Percentiles rank a stretch among this genome's conserved stretches.
Conservation (phyloP, 1,140 invertebrate species). For the Ceratina japonica region DNA sequence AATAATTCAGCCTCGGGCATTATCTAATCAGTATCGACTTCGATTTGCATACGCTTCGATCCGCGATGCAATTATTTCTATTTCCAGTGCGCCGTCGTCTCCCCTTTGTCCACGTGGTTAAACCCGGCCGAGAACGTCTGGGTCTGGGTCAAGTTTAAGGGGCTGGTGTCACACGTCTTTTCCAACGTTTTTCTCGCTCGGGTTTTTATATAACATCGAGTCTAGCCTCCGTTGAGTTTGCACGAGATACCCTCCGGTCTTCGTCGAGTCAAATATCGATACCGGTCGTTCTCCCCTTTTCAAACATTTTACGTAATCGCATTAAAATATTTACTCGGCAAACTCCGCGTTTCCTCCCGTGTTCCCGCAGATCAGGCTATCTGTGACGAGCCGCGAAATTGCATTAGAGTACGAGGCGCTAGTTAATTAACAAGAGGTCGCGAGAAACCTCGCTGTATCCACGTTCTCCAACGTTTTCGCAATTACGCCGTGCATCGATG, state of each 20-base stretch:
- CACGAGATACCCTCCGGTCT: too few relatives aligned
- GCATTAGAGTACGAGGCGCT: slow-evolving; percentile 24
- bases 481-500: slow-evolving; percentile 11
- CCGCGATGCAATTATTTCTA: slow-evolving; percentile 3
- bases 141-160: not conserved
- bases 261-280: too few relatives aligned
- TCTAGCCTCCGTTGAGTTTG: too few relatives aligned
- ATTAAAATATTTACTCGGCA: slow-evolving; percentile 1
- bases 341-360: not conserved
- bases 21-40: not conserved
- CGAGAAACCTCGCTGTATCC: not conserved
- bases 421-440: slow-evolving; percentile 33
- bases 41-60: not conserved
- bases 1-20: not conserved
- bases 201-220: too few relatives aligned
- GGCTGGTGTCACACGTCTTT: not conserved
- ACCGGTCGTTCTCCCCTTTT: not conserved
- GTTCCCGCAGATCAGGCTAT: slow-evolving; percentile 2
- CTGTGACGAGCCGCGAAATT: slow-evolving; percentile 9
- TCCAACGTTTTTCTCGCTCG: too few relatives aligned
- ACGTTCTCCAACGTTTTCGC: slow-evolving; percentile 17
- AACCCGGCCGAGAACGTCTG: not conserved
- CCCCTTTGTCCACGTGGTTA: not conserved
- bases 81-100: not conserved
- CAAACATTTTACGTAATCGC: not conserved